Conservation (phyloP, 1,140 invertebrate species). For the Drosophila parvula region DNA sequence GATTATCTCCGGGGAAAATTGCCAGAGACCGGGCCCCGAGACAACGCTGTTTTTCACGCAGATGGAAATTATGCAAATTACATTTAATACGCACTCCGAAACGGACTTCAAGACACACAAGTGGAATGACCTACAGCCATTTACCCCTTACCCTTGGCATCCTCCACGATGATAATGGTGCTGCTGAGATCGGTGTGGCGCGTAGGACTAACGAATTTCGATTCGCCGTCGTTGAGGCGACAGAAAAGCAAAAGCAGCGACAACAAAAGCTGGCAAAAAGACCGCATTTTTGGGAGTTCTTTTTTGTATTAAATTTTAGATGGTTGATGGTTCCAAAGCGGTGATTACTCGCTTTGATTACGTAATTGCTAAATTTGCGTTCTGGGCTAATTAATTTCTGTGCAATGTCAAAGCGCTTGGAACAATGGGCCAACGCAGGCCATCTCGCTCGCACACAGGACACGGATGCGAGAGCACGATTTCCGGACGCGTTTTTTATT, state of each 20-base stretch:
- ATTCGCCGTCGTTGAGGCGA: conserved; percentile 28
- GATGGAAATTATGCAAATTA: conserved; percentile 80
- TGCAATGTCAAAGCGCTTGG: conserved; percentile 42
- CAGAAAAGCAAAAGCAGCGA: conserved; percentile 28
- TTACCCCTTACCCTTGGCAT: conserved; percentile 78
- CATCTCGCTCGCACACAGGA: conserved; percentile 49
- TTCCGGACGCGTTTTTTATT: conserved; percentile 41
- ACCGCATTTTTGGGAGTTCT: conserved; percentile 16
- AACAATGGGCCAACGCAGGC: conserved; percentile 31
- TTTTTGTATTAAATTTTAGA: neutral
- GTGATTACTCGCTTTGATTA: conserved; percentile 34
- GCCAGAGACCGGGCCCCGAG: conserved; percentile 22
- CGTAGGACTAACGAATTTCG: conserved; percentile 76
- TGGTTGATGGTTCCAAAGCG: conserved; percentile 20
- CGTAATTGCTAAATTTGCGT: conserved; percentile 43
- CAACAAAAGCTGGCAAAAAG: neutral
- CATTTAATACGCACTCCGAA: conserved; percentile 67
- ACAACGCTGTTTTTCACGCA: conserved; percentile 36
- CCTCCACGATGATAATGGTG: conserved; percentile 82
- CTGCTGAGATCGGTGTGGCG: conserved; percentile 71
- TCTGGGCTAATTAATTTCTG: conserved; percentile 56
- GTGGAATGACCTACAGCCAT: conserved; percentile 58
- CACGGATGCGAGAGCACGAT: conserved; percentile 40
- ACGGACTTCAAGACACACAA: conserved; percentile 11
- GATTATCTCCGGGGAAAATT: conserved; percentile 71